Base-by-base conservation (phyloP, 2,888 invertebrate species). In the Mythimna impura region DNA sequence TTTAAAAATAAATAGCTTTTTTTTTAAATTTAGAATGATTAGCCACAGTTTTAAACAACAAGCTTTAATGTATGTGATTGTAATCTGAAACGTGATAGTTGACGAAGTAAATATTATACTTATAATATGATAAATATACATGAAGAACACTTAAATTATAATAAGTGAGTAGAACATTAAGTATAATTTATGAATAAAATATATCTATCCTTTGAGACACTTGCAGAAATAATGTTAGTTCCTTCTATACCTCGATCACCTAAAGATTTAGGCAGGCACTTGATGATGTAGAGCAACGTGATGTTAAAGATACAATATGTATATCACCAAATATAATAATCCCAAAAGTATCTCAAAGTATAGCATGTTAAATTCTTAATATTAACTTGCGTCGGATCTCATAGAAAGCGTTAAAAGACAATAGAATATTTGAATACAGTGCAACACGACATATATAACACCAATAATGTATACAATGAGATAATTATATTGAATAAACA, bases 321-420 rank as follows among this genome's bases (percentile, higher is more conserved):
- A 17, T 47, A 47, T 47, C 14, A 14, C 17, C 17, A n/a, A 4
- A n/a, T 20, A 25, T n/a, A 58, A 25, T 6, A 55, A 64, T 54
- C 25, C 22, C 34, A 55, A 57, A 5, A 66, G 73, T 66, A 78
- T 55, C 82, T 80, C 73, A 82, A 73, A 82, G 55, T 55, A 34
- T 47, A 71, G 43, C 58, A 64, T 36, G 22, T 54, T 14, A 65
- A 72, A 82, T 81, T 74, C 54, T 89, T 90, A 90, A 93, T 8
- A 64, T 65, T 80, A 80, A 92, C 93, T 94, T 94, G 93, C 95
- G 92, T 93, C 95, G 93, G 92, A 91, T 91, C 74, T 68, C 87
- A 84, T 80, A 81, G 77, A 66, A 83, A 79, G 82, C 80, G 68
- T 78, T 76, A 74, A 86, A 84, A 84, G 80, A 79, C 70, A 80